phyloP scores from a whole-genome alignment of 2,113 vertebrate genomes.

The Xiphophorus maculatus region DNA sequence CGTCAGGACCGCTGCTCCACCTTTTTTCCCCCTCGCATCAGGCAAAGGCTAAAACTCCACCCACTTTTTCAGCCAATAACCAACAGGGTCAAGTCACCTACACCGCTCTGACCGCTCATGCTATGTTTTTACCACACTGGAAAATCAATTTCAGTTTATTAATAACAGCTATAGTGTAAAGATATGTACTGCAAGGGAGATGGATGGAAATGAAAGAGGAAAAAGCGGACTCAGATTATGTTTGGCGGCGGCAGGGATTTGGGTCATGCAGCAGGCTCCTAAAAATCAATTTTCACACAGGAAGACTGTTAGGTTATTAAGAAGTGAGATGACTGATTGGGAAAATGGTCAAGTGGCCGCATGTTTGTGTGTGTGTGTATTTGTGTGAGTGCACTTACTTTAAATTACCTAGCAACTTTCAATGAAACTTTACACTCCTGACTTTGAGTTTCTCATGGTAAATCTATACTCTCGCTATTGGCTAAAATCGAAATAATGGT shows the following conservation, averaged over 20 bases:
- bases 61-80: conserved; percentile 9
- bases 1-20: conserved; percentile 49
- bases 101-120: conserved; percentile 31
- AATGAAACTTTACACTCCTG: conserved; percentile 29
- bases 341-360: conserved; percentile 11
- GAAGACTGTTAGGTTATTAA: conserved; percentile 90
- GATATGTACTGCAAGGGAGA: conserved; percentile 75
- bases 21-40: conserved; percentile 39
- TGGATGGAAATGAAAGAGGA: conserved; percentile 57
- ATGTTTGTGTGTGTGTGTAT: conserved; percentile 15
- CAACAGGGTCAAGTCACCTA: conserved; percentile 21
- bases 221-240: conserved; percentile 46
- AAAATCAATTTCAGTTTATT: conserved; percentile 88
- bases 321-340: conserved; percentile 80
- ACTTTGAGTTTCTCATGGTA: conserved; percentile 20
- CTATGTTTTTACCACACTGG: conserved; percentile 81
- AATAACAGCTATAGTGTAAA: conserved; percentile 88
- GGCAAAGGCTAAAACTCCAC: conserved; percentile 18
- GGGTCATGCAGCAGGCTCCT: conserved; percentile 73
- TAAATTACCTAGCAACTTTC: conserved; percentile 47
- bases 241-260: conserved; percentile 37
- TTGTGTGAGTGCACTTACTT: conserved; percentile 22
- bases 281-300: conserved; percentile 98
- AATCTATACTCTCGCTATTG: conserved; percentile 19
- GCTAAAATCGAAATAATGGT: conserved; percentile 11